Evolutionary conservation across 2,113 vertebrate genomes (phyloP), one percentile per base, ranked within the genome.

Genomic region (Gallinago jamesoni): DNA sequence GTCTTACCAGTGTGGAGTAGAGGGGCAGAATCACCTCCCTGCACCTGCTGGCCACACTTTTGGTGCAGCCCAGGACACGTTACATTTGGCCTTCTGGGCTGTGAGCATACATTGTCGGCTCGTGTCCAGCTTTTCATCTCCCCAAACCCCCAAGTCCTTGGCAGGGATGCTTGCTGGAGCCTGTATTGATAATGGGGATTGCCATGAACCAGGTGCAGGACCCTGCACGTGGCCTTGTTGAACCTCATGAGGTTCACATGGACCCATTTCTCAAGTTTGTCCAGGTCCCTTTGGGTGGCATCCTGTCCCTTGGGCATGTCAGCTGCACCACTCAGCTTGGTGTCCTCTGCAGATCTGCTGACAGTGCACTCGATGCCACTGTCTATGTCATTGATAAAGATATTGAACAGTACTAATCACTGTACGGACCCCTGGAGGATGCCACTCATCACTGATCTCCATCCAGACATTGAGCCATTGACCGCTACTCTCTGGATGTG

Each of bases 401-500:
- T 23, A 37, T 5, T 67, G 31, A 82, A 50, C 27, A 67, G 17
- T 35, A n/a, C 6, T 63, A 9, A 35, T 86, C 35, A 16, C 70
- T 60, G 2, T 30, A 64, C 1, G 4, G 45, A 41, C 4, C 15
- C 24, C 35, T 19, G 33, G 35, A n/a, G 52, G 37, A 81, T 10
- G 31, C 4, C 3, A 31, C 14, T 84, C 24, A 2, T 60, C 55
- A 52, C 23, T 4, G 7, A 1, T 87, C 45, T 52, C 78, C 30
- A 30, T 66, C 47, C 0, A 0, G 30, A 78, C 56, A 47, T 21
- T 2, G 8, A 69, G 18, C 27, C 0, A 0, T 77, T 92, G 50
- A 64, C 39, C 33, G 5, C 31, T 67, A 3, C n/a, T n/a, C 41
- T 79, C 41, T 55, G 21, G 77, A 53, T 59, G 57, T 1, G 5